These are phyloP conservation scores for Drosophila mauritiana DNA, from an alignment of 1,140 invertebrate genomes.

Conservation along the genomic window DNA sequence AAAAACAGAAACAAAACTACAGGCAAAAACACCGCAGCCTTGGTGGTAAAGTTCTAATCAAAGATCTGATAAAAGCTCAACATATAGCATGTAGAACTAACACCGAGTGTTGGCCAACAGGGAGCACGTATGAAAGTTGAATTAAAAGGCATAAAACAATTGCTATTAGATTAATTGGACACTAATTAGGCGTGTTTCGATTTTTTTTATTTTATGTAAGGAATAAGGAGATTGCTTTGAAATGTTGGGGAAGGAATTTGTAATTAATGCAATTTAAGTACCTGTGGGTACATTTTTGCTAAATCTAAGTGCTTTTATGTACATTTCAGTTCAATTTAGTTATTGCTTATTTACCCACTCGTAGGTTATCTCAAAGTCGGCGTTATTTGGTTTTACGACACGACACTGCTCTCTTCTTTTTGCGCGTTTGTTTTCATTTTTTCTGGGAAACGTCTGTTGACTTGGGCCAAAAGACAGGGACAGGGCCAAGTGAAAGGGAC, in stretches of 20 bases:
- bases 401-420: neutral
- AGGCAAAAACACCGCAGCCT: neutral
- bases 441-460: constrained; percentile 18
- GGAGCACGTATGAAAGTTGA: neutral
- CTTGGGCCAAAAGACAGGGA: constrained; percentile 4
- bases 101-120: neutral
- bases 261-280: neutral
- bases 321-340: no score
- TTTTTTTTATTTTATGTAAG: neutral
- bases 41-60: constrained; percentile 5
- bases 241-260: no score
- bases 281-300: neutral
- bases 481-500: neutral
- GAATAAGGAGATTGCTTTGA: neutral
- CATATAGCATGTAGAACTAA: neutral
- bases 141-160: constrained; percentile 1
- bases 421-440: constrained; percentile 7
- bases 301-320: no score
- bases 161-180: neutral
- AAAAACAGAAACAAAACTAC: constrained; percentile 1
- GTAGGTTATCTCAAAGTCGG: neutral
- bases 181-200: neutral
- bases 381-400: neutral
- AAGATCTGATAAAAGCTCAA: constrained; percentile 14
- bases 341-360: no score